phyloP scores from a whole-genome alignment of 2,113 vertebrate genomes.

The Callaeas wilsoni region DNA sequence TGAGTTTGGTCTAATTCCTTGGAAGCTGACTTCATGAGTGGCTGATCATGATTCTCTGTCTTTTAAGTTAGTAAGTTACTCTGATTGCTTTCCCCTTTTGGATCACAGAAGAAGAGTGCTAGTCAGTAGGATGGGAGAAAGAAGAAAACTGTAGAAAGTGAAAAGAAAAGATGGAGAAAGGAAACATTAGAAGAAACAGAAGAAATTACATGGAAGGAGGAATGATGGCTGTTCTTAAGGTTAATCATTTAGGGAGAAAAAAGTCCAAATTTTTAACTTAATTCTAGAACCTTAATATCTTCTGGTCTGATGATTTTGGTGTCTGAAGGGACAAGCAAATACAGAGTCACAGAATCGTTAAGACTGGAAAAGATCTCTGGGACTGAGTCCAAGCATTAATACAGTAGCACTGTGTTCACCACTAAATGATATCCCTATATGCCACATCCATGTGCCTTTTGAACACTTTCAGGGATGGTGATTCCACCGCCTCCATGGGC shows the following conservation, averaged over 20 bases:
- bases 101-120: not conserved
- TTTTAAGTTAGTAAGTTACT: not conserved
- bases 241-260: rapidly evolving
- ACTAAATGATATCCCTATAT: not conserved
- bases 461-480: not conserved
- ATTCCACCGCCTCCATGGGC: not conserved
- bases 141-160: not conserved
- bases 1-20: not conserved
- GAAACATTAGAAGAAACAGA: not conserved
- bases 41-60: not conserved
- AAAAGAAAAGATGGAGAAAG: not conserved
- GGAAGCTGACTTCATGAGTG: not conserved
- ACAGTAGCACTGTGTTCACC: not conserved
- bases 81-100: not conserved
- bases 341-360: not conserved
- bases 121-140: not conserved
- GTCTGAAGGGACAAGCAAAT: not conserved
- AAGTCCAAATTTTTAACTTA: not conserved
- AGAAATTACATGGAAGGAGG: not conserved
- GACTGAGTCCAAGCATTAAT: not conserved
- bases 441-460: not conserved
- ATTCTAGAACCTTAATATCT: not conserved
- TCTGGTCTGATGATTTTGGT: not conserved
- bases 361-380: not conserved
- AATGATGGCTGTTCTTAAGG: not conserved